Conservation (phyloP, 2,888 invertebrate genomes). For the Diloba caeruleocephala region DNA sequence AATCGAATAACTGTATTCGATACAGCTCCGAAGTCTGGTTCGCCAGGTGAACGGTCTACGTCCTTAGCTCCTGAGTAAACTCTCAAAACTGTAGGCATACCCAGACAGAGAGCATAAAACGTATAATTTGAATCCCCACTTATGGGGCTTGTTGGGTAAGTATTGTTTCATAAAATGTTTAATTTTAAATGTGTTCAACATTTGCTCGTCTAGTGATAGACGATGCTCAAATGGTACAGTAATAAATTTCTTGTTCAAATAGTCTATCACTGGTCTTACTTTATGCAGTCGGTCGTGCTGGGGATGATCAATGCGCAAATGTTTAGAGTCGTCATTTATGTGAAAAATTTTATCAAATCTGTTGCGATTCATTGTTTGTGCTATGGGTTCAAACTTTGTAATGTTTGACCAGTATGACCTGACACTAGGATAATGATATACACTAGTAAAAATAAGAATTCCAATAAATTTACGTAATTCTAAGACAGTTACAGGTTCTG, state of each 20-base stretch:
- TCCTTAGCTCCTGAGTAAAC: slow-evolving; percentile 13
- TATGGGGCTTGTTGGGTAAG: slow-evolving; percentile 1
- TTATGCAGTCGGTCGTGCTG: slow-evolving; percentile 56
- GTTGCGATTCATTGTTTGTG: slow-evolving; percentile 50
- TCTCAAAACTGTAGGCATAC: slow-evolving; percentile 5
- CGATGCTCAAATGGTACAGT: slow-evolving; percentile 2
- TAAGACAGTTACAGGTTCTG: slow-evolving; percentile 53
- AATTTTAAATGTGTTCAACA: slow-evolving; percentile 6
- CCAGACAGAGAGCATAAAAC: slow-evolving; percentile 12
- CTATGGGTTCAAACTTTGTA: slow-evolving; percentile 38
- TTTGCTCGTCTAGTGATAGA: slow-evolving; percentile 4
- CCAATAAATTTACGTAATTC: slow-evolving; percentile 41
- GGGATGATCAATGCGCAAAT: slow-evolving; percentile 18
- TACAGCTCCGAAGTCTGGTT: slow-evolving; percentile 24
- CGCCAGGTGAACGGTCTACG: slow-evolving; percentile 6
- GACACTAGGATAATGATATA: slow-evolving; percentile 42
- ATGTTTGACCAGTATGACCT: slow-evolving; percentile 38
- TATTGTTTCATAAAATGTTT: neutral
- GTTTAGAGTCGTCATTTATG: slow-evolving; percentile 51
- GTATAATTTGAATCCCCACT: slow-evolving; percentile 14
- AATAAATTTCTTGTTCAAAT: slow-evolving; percentile 26
- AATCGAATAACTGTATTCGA: slow-evolving; percentile 26
- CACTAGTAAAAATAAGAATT: slow-evolving; percentile 54
- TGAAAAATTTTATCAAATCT: slow-evolving; percentile 56
- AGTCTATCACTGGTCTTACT: slow-evolving; percentile 57